Percentiles rank a stretch among this genome's conserved stretches.
Evolutionary conservation across 1,140 invertebrate species (phyloP).

Genomic region (Drosophila erecta): DNA sequence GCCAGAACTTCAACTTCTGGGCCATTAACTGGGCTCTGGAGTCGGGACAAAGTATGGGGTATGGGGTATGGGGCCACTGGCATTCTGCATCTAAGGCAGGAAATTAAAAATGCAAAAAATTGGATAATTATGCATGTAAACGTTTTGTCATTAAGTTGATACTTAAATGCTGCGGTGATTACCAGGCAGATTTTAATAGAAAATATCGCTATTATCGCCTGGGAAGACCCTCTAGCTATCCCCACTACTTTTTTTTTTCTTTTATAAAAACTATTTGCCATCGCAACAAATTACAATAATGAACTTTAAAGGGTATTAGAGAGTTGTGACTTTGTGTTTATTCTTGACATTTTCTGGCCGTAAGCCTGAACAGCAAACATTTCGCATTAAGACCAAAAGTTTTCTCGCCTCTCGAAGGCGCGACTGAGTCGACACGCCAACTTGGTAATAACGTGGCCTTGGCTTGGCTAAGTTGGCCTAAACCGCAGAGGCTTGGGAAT

Average conservation of each 20-base stretch:
- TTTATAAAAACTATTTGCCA: neutral
- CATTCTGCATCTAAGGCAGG: constrained; percentile 49
- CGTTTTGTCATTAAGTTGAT: constrained; percentile 71
- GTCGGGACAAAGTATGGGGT: constrained; percentile 7
- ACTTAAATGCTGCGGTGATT: constrained; percentile 65
- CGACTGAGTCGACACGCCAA: constrained; percentile 20
- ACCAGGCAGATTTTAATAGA: constrained; percentile 42
- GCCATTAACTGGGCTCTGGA: constrained; percentile 45
- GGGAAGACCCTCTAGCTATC: neutral
- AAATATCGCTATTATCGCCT: constrained; percentile 17
- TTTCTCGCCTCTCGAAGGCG: constrained; percentile 17
- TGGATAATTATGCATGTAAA: constrained; percentile 69
- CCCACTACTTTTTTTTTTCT: neutral
- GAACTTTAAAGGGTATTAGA: constrained; percentile 5
- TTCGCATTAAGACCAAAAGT: constrained; percentile 39
- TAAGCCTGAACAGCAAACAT: constrained; percentile 17
- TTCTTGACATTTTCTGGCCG: constrained; percentile 27
- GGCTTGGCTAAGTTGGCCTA: constrained; percentile 17
- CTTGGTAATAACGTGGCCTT: constrained; percentile 39
- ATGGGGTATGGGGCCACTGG: neutral
- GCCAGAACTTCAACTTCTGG: constrained; percentile 25
- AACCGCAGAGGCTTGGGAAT: constrained; percentile 41
- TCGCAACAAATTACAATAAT: constrained; percentile 14
- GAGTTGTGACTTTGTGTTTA: neutral
- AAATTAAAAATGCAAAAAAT: constrained; percentile 67